Evolutionary conservation across 2,888 invertebrate species (phyloP).

Genomic region (Leucoma salicis): DNA sequence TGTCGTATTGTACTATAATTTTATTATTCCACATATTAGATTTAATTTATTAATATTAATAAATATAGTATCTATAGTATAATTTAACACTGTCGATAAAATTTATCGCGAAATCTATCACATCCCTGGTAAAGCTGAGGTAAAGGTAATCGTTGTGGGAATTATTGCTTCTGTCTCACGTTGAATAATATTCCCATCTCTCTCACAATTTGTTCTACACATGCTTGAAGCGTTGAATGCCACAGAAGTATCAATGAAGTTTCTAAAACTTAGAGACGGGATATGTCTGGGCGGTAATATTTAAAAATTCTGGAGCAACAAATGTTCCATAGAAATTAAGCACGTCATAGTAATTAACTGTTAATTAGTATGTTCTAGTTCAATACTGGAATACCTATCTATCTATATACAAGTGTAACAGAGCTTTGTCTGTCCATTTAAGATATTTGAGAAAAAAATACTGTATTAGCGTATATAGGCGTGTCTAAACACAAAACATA

Average conservation of each 20-base stretch:
- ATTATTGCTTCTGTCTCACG: conserved; percentile 63
- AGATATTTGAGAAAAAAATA: no score
- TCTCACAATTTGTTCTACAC: conserved; percentile 64
- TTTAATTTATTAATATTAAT: no score
- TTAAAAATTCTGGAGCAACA: not conserved
- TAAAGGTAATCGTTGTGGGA: conserved; percentile 81
- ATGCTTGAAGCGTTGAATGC: conserved; percentile 35
- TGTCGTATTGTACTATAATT: no score
- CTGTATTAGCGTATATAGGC: no score
- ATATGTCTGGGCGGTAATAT: not conserved
- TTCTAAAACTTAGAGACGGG: conserved; percentile 15
- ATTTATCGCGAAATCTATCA: conserved; percentile 1
- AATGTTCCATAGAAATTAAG: not conserved
- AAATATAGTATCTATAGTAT: no score
- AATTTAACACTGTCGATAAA: conserved; percentile 14
- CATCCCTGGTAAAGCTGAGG: conserved; percentile 52
- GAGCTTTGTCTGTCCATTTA: no score
- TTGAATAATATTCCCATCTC: conserved; percentile 51
- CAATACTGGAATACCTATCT: no score
- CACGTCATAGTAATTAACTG: no score
- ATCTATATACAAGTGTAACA: no score
- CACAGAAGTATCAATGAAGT: conserved; percentile 24
- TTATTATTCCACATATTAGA: no score
- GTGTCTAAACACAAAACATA: no score
- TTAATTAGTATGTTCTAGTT: no score